A percentile compares a stretch with the other conserved stretches of the same genome.
These are phyloP conservation scores for Dinomys branickii DNA, from an alignment of 2,113 vertebrate genomes.

Conservation along the genomic window DNA sequence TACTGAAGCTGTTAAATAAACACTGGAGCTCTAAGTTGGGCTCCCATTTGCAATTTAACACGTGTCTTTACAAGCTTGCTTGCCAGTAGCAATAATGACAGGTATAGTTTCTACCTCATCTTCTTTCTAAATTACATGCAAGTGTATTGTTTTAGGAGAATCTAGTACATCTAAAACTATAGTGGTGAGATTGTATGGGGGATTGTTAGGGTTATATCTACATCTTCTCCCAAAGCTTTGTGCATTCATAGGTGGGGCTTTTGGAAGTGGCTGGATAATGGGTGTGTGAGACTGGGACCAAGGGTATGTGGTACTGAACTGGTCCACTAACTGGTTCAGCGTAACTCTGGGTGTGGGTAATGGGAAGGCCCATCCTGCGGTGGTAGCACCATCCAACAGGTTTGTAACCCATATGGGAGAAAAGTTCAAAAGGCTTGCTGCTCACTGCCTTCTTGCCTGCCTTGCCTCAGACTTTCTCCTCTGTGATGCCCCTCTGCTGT, in stretches of 20 bases:
- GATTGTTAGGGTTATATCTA: neutral
- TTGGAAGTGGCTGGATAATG: neutral
- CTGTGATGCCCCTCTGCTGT: neutral
- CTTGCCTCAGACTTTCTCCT: neutral
- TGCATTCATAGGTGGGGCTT: neutral
- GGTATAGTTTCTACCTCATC: neutral
- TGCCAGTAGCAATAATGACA: neutral
- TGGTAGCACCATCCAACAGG: neutral
- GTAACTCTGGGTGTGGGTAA: neutral
- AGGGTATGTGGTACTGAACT: neutral
- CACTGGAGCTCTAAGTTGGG: neutral
- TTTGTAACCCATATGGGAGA: neutral
- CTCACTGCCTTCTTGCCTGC: neutral
- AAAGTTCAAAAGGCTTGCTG: neutral
- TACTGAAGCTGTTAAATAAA: neutral
- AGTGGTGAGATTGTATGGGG: neutral
- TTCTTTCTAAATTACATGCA: conserved; percentile 13
- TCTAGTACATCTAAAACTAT: neutral
- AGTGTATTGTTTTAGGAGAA: neutral
- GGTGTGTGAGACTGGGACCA: neutral
- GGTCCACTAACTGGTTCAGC: neutral
- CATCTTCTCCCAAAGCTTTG: neutral
- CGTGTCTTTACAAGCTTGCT: neutral
- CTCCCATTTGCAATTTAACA: neutral
- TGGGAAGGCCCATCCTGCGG: neutral